Evolutionary conservation across 2,888 invertebrate species (phyloP).

Genomic region (Danaus chrysippus): DNA sequence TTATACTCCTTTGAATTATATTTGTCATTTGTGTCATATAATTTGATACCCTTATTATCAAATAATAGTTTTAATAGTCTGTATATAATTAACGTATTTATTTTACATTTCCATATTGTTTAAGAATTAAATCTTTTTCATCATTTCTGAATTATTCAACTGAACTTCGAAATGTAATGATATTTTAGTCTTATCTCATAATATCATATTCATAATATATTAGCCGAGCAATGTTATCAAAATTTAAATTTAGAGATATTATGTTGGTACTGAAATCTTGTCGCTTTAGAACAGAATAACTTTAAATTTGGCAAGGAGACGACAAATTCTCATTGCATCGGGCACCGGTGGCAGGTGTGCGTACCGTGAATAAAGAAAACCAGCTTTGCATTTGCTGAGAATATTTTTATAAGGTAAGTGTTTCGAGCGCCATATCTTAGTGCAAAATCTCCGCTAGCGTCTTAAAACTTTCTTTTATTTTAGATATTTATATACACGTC

Average conservation of each 20-base stretch:
- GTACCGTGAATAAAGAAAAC: slow-evolving; percentile 59
- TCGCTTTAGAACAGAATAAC: slow-evolving; percentile 53
- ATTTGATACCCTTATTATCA: neutral
- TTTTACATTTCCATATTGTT: neutral
- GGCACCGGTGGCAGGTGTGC: slow-evolving; percentile 56
- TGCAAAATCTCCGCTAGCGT: slow-evolving; percentile 52
- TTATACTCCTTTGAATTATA: neutral
- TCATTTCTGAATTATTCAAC: too few relatives aligned
- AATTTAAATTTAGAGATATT: slow-evolving; percentile 40
- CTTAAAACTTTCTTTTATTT: slow-evolving; percentile 47
- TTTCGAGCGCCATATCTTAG: slow-evolving; percentile 43
- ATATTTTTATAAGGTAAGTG: slow-evolving; percentile 62
- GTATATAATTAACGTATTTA: neutral
- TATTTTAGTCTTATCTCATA: too few relatives aligned
- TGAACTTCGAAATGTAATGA: too few relatives aligned
- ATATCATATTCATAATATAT: neutral
- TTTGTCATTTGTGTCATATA: neutral
- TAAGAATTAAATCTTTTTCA: too few relatives aligned
- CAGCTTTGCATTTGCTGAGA: slow-evolving; percentile 44
- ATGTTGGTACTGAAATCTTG: slow-evolving; percentile 40
- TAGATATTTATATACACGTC: slow-evolving; percentile 43
- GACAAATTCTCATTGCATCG: slow-evolving; percentile 67
- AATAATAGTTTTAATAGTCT: neutral
- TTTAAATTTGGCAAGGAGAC: slow-evolving; percentile 64
- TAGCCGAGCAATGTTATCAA: slow-evolving; percentile 32